Evolutionary conservation across 2,797 vertebrate genomes (phyloP).

Genomic region (Cyclopterus lumpus): DNA sequence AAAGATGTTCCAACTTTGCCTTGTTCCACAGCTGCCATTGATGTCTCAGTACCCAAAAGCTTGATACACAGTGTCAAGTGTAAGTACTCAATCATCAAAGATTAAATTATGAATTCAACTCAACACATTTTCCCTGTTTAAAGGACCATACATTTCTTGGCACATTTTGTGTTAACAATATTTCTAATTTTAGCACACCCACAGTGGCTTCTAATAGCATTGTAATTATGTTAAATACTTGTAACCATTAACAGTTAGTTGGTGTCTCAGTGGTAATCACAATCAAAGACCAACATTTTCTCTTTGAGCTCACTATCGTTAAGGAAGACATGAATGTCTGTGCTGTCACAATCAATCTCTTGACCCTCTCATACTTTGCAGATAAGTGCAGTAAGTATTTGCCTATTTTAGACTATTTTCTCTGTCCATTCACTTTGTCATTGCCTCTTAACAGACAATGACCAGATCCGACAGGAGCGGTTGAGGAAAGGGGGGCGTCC

Average conservation of each 20-base stretch:
- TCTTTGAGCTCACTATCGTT: not conserved
- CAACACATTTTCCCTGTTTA: not conserved
- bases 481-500: slow-evolving; percentile 82
- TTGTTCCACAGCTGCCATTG: slow-evolving; percentile 88
- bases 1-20: slow-evolving; percentile 7
- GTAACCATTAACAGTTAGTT: not conserved
- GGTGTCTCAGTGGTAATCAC: not conserved
- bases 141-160: not conserved
- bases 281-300: not conserved
- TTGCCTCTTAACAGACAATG: slow-evolving; percentile 86
- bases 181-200: not conserved
- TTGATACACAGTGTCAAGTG: slow-evolving; percentile 89
- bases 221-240: not conserved
- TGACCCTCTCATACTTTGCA: not conserved
- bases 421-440: not conserved
- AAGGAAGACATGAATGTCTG: not conserved
- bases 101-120: not conserved
- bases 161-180: not conserved
- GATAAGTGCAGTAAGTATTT: not conserved
- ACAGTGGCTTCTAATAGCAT: not conserved
- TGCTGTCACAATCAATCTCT: not conserved
- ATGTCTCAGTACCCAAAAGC: slow-evolving; percentile 91
- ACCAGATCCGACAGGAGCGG: slow-evolving; percentile 88
- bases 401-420: not conserved
- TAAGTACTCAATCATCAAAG: slow-evolving; percentile 79